Percentiles rank a stretch among this genome's conserved stretches.
Conservation (phyloP, 2,888 invertebrate genomes). For the Ochropacha duplaris region DNA sequence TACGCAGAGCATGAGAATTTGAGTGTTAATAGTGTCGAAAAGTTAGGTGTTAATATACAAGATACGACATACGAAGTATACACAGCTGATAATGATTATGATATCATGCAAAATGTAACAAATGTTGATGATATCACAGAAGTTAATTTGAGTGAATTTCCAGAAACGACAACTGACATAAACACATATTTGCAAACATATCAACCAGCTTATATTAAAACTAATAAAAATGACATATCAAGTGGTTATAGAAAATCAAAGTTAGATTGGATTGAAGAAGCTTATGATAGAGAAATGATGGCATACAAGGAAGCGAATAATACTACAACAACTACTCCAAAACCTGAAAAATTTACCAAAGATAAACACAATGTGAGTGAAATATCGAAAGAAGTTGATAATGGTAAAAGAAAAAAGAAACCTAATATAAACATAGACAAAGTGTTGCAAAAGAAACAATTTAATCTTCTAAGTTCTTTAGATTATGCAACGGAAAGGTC, state of each 20-base stretch:
- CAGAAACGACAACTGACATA: conserved; percentile 9
- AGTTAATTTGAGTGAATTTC: background rate
- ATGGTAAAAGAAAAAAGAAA: conserved; percentile 21
- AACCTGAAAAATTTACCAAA: conserved; percentile 4
- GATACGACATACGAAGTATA: conserved; percentile 30
- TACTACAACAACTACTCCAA: conserved; percentile 7
- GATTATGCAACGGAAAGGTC: conserved; percentile 57
- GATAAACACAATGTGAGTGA: conserved; percentile 32
- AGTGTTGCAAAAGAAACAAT: conserved; percentile 48
- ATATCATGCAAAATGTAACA: conserved; percentile 8
- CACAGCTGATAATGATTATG: conserved; percentile 31
- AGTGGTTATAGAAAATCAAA: conserved; percentile 18
- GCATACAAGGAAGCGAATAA: conserved; percentile 6
- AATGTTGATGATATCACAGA: conserved; percentile 8
- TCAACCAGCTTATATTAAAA: background rate
- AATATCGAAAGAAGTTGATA: conserved; percentile 37
- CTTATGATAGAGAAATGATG: conserved; percentile 37
- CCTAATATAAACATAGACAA: conserved; percentile 32
- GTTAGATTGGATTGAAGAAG: conserved; percentile 48
- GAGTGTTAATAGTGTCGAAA: background rate
- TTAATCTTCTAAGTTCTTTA: conserved; percentile 55
- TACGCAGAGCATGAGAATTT: background rate
- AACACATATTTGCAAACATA: no score
- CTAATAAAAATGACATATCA: conserved; percentile 9
- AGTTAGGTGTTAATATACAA: conserved; percentile 7